Base-by-base conservation (phyloP, 2,888 invertebrate species). In the Thera obeliscata region DNA sequence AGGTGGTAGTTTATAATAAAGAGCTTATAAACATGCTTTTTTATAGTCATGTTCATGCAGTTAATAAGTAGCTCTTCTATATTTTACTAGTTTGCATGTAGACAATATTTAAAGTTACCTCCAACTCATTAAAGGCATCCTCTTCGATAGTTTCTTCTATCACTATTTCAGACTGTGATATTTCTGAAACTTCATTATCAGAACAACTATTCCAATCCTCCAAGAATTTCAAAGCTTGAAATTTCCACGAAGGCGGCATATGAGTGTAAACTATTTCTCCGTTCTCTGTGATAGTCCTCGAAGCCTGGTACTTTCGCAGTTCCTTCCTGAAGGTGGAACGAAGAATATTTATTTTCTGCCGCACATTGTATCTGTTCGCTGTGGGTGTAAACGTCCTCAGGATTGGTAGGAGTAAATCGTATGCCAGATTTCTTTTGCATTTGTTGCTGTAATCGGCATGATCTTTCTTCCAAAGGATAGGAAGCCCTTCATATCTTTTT, bases 301-400 rank as follows among this genome's bases (percentile, higher is more conserved):
- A 82, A 12, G 71, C 70, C 52, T 79, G 71, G 72, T 80, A 72
- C 72, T 72, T 81, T 41, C 71, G 74, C 3, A 77, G 67, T 2
- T 78, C 78, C 71, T 83, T 83, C 54, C 80, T 78, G 56, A 82
- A 85, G 0, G 72, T 70, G 6, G 83, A 83, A n/a, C 85, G 75
- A 56, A 83, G 48, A 63, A 77, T 76, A 52, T 85, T 85, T 66
- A 85, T 84, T 76, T 85, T 83, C 56, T 77, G 78, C 12, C 82
- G 78, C 9, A 83, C 82, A 54, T 67, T 74, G 54, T 66, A 65
- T 38, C 77, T 65, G 4, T 77, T 81, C 0, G 83, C 82, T 3
- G 61, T 62, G 0, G 76, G 78, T 64, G 78, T 72, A 64, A 75
- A 75, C 55, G 75, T 76, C 63, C 74, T 76, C 43, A 82, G 68